Evolutionary conservation across 2,888 invertebrate species (phyloP).

Genomic region (Poecilus cupreus): DNA sequence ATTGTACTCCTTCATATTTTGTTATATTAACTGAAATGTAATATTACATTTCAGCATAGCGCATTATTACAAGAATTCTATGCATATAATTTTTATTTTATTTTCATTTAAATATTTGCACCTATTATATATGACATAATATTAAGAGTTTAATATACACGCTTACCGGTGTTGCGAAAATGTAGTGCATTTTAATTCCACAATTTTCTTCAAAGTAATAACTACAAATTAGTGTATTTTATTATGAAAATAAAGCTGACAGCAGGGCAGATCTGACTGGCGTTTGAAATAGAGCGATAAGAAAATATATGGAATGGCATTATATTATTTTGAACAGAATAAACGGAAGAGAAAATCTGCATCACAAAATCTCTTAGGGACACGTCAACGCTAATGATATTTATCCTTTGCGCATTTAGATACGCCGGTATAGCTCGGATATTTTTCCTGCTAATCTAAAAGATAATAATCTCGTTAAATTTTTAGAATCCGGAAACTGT

Average conservation of each 20-base stretch:
- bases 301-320: background rate
- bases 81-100: no score
- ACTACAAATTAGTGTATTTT: no score
- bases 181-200: background rate
- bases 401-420: background rate
- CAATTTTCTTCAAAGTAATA: background rate
- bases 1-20: no score
- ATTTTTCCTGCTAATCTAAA: constrained; percentile 14
- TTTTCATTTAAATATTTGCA: no score
- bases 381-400: background rate
- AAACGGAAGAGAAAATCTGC: background rate
- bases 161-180: no score
- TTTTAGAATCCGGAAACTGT: constrained; percentile 5
- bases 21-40: no score
- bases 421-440: background rate
- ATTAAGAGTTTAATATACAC: no score
- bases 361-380: background rate
- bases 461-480: background rate
- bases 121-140: no score
- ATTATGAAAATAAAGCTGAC: background rate
- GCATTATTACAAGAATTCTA: no score
- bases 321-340: background rate
- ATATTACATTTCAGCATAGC: no score
- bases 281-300: background rate
- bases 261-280: background rate